Percentiles rank a stretch among this genome's conserved stretches.
Conservation (phyloP, 2,113 vertebrate species). For the Prunella fulvescens region DNA sequence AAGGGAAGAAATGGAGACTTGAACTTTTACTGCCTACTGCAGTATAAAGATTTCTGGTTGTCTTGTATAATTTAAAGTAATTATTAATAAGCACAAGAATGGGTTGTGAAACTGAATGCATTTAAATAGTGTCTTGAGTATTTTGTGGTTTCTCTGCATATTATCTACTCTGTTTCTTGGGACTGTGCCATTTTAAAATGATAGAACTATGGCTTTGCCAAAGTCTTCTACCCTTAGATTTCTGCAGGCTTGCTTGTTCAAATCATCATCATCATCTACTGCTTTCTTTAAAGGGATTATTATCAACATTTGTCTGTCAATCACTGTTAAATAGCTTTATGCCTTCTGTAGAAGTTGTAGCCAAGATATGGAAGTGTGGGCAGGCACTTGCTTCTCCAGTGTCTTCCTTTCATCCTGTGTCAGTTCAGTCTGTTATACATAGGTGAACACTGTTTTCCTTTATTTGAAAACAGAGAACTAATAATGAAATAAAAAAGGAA, state of each 20-base stretch:
- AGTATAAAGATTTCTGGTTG: not conserved
- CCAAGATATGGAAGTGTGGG: not conserved
- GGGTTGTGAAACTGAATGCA: not conserved
- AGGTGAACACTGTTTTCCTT: not conserved
- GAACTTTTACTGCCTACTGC: not conserved
- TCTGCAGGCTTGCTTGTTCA: not conserved
- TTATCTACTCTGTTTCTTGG: not conserved
- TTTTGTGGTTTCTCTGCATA: not conserved
- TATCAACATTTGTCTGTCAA: not conserved
- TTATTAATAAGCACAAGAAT: not conserved
- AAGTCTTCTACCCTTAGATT: not conserved
- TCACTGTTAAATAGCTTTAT: not conserved
- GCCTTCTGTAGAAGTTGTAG: not conserved
- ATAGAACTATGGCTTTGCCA: not conserved
- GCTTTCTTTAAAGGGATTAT: not conserved
- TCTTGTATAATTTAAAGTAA: not conserved
- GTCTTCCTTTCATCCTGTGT: not conserved
- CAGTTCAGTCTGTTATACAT: not conserved
- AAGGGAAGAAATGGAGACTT: not conserved
- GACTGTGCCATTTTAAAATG: not conserved
- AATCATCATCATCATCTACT: not conserved
- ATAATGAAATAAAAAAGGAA: not conserved
- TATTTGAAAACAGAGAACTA: not conserved
- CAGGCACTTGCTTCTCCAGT: not conserved
- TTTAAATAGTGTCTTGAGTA: not conserved